Evolutionary conservation across 2,888 invertebrate genomes (phyloP).

Genomic region (Cheilosia variabilis): DNA sequence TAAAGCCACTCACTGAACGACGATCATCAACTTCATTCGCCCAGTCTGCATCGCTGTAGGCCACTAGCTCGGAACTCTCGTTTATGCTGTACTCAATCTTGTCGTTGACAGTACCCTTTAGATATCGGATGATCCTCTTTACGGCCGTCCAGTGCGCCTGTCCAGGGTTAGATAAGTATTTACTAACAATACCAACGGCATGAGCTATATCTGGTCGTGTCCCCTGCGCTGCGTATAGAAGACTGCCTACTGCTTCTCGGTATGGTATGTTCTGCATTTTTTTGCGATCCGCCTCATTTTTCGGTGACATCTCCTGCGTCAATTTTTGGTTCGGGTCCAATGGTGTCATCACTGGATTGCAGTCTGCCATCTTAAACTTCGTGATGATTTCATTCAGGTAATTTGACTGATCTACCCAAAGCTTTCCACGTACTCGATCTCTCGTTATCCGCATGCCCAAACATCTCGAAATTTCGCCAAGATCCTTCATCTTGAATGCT

Average conservation of each 20-base stretch:
- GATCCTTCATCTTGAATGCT: too few species aligned
- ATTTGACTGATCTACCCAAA: slow-evolving; percentile 2
- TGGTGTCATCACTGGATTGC: too few species aligned
- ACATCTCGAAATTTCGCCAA: too few species aligned
- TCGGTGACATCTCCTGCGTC: too few species aligned
- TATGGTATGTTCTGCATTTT: neutral
- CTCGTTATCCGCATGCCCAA: slow-evolving; percentile 6
- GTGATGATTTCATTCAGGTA: slow-evolving; percentile 1
- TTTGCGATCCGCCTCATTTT: too few species aligned
- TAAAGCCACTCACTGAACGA: too few species aligned
- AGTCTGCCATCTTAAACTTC: too few species aligned
- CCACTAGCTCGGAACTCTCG: too few species aligned
- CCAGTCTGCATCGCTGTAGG: too few species aligned
- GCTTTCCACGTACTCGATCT: slow-evolving; percentile 12
- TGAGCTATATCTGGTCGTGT: neutral
- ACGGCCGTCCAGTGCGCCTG: neutral
- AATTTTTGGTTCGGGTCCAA: too few species aligned
- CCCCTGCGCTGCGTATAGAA: neutral
- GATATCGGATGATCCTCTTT: neutral
- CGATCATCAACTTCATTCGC: too few species aligned
- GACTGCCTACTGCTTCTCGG: neutral
- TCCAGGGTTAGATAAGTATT: neutral
- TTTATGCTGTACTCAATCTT: too few species aligned
- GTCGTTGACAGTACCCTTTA: neutral
- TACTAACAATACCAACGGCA: neutral